Conservation (phyloP, 2,113 vertebrate genomes). For the Suncus etruscus region DNA sequence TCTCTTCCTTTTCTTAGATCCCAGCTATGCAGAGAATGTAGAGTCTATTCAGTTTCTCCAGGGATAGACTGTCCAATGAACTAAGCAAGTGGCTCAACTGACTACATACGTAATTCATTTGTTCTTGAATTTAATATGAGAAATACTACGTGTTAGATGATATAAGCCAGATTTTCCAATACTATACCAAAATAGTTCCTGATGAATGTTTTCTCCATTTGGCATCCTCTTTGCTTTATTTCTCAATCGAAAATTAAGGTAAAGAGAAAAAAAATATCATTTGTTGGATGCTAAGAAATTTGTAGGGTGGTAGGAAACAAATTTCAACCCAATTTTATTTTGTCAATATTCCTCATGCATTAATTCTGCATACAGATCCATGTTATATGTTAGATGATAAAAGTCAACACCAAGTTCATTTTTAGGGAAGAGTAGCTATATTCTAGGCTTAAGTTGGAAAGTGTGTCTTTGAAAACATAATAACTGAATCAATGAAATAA, state of each 20-base stretch:
- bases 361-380: rapidly evolving
- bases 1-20: not conserved
- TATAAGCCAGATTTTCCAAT: not conserved
- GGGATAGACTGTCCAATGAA: rapidly evolving
- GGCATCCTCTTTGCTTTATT: not conserved
- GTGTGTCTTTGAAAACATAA: not conserved
- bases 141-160: not conserved
- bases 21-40: not conserved
- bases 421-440: not conserved
- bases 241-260: not conserved
- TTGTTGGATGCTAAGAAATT: not conserved
- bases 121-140: not conserved
- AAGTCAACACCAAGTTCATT: not conserved
- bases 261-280: not conserved
- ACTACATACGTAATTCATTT: not conserved
- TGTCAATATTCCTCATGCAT: not conserved
- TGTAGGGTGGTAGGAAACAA: not conserved
- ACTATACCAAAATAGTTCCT: not conserved
- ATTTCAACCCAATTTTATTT: not conserved
- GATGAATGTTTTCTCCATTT: not conserved
- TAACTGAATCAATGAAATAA: not conserved
- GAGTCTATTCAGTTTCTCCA: not conserved
- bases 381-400: not conserved
- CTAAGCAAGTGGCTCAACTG: not conserved
- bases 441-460: not conserved